Evolutionary conservation across 2,113 vertebrate genomes (phyloP).

Genomic region (Eira barbara): DNA sequence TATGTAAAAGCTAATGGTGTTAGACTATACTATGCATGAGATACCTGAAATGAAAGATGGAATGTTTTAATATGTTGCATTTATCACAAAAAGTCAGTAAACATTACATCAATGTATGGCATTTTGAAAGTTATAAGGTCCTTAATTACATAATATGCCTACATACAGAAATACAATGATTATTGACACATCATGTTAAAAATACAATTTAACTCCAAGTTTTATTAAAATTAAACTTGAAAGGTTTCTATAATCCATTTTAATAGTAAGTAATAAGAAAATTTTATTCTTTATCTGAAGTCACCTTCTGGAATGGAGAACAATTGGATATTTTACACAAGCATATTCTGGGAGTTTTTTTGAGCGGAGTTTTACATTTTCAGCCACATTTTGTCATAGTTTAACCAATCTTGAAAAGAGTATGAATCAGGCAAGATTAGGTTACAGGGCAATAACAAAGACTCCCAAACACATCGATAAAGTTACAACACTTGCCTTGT

Average conservation of each 20-base stretch:
- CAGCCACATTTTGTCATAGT: not conserved
- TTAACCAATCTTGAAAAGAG: not conserved
- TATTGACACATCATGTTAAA: not conserved
- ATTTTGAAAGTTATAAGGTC: not conserved
- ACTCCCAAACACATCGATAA: not conserved
- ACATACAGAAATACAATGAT: not conserved
- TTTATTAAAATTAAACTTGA: not conserved
- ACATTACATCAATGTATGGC: not conserved
- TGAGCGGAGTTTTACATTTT: not conserved
- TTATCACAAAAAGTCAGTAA: not conserved
- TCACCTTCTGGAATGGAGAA: not conserved
- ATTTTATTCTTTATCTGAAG: not conserved
- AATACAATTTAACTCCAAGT: not conserved
- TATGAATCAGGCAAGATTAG: not conserved
- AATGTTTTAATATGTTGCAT: not conserved
- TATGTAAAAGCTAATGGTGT: not conserved
- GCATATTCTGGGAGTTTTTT: not conserved
- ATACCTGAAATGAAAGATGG: not conserved
- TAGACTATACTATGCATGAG: not conserved
- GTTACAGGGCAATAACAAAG: not conserved
- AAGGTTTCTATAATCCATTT: not conserved
- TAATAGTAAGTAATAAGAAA: not conserved
- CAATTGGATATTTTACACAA: not conserved
- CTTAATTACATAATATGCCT: not conserved
- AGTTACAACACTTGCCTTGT: not conserved